Evolutionary conservation across 2,888 invertebrate genomes (phyloP), one percentile per base, ranked within the genome.

Genomic region (Caenorhabditis sinica): DNA sequence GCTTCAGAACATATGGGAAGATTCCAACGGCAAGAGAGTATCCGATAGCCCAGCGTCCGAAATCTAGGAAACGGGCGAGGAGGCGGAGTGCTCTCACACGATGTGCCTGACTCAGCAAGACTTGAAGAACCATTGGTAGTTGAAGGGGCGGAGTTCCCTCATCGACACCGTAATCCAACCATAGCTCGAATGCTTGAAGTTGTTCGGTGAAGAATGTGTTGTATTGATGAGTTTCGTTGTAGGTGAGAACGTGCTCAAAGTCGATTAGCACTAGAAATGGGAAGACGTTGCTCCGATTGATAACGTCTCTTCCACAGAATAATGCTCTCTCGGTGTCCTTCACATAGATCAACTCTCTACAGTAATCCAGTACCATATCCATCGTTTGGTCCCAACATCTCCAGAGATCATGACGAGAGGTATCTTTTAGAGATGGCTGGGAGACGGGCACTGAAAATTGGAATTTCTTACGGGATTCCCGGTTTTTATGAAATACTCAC

Each of bases 141-240:
- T 98, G 98, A 93, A 97, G 97, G 0, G 98, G 98, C 33, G 97
- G 93, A 95, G n/a, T 96, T 95, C 80, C 94, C 94, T 53, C 86
- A 83, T 96, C 95, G 0, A 95, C 95, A 91, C 96, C 96, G 83
- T 96, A 95, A 81, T 95, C 95, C 63, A 97, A 94, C 97, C 97
- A 97, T 0, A 93, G 90, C 94, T 97, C 96, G 94, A 99, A 99
- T 61, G 98, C 98, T 60, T 97, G 97, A 82, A 99, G 95, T 94
- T 99, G 98, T 93, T 98, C 97, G 93, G 97, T 96, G 93, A 99
- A 99, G 94, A 99, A 99, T 33, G 96, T 95, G 91, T 97, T 95
- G 94, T 79, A 71, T 20, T 79, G 79, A 15, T 61, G 73, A n/a
- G 73, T 73, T 36, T 79, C 63, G 30, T 69, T 77, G 69, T 17